Conservation (phyloP, 2,888 invertebrate species). For the Epistrophe eligans region DNA sequence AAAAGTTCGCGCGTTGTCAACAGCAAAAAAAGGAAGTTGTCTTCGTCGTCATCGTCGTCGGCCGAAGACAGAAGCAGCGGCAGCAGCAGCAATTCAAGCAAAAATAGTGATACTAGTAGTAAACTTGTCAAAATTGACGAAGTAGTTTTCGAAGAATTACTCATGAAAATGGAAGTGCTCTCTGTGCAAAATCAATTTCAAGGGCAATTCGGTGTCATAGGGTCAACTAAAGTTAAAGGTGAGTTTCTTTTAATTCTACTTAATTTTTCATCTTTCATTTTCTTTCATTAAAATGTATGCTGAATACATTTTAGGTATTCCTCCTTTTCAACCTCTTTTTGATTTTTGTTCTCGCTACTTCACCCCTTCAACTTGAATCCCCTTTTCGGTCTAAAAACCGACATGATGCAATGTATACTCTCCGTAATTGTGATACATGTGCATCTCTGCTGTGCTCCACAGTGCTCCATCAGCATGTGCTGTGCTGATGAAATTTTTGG, state of each 20-base stretch:
- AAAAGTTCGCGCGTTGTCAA: conserved; percentile 66
- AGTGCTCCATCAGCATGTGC: conserved; percentile 34
- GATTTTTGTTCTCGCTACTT: neutral
- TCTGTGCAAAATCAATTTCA: conserved; percentile 90
- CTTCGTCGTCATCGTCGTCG: conserved; percentile 37
- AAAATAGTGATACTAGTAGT: conserved; percentile 64
- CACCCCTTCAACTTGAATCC: conserved; percentile 1
- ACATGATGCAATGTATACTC: conserved; percentile 62
- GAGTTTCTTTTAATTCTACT: conserved; percentile 80
- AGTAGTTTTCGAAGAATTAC: conserved; percentile 80
- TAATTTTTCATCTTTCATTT: neutral
- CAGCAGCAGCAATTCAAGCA: conserved; percentile 46
- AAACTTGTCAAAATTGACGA: conserved; percentile 80
- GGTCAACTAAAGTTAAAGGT: conserved; percentile 88
- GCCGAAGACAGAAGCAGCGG: conserved; percentile 29
- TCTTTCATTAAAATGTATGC: neutral
- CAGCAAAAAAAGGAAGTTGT: conserved; percentile 45
- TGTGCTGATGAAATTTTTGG: conserved; percentile 59
- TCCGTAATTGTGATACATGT: conserved; percentile 30
- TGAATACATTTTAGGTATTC: neutral
- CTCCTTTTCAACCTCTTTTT: neutral
- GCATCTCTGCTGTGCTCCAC: neutral
- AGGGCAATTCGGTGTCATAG: conserved; percentile 88
- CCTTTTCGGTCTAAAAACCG: conserved; percentile 32
- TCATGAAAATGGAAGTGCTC: conserved; percentile 90